Conservation (phyloP, 37 sponge, comb jelly and placozoan genomes). For the Diacarnus erythraeanus region DNA sequence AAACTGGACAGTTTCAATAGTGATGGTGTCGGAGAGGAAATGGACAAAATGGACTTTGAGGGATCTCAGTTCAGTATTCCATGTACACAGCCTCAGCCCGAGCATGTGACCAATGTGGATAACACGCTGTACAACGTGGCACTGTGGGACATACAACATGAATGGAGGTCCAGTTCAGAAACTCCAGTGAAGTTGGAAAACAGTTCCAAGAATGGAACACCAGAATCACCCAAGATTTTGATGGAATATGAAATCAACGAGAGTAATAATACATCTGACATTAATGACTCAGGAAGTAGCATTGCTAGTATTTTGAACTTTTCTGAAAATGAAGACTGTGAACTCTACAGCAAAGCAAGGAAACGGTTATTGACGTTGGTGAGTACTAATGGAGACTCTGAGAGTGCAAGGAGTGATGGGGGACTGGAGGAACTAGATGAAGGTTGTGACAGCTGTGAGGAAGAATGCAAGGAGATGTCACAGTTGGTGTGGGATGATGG, state of each 20-base stretch:
- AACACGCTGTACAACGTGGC: neutral
- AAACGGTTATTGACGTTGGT: neutral
- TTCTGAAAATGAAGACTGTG: neutral
- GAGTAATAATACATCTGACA: neutral
- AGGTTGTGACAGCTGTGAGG: neutral
- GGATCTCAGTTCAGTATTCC: slow-evolving; percentile 13
- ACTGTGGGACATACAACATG: neutral
- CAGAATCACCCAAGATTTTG: neutral
- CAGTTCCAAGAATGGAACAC: neutral
- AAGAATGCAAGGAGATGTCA: neutral
- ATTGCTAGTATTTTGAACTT: neutral
- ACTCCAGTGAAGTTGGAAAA: neutral
- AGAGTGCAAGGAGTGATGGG: neutral
- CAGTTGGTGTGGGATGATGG: slow-evolving; percentile 7
- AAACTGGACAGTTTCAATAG: slow-evolving; percentile 23
- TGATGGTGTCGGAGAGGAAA: neutral
- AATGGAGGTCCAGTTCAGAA: neutral
- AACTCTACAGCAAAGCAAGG: neutral
- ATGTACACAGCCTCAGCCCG: slow-evolving; percentile 11
- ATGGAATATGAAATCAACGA: neutral
- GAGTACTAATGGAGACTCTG: neutral
- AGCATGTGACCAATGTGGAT: neutral
- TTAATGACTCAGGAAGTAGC: neutral
- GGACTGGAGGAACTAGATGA: neutral
- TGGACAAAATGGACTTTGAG: neutral